phyloP scores from a whole-genome alignment of 2,797 vertebrate genomes.

The Myiotriccus ornatus region DNA sequence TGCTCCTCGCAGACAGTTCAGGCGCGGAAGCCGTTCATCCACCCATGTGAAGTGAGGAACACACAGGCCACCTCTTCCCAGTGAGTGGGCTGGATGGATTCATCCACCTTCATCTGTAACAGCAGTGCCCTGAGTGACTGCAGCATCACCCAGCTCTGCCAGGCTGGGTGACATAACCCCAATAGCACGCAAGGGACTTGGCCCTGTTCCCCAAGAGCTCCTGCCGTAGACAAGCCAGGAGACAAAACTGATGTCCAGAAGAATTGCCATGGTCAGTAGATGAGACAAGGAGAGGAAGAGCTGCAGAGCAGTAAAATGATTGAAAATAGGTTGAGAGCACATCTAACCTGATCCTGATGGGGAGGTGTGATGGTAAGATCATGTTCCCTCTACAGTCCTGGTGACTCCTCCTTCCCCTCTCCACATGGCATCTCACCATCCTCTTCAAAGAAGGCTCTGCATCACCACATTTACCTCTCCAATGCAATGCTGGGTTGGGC shows the following conservation, averaged over 20 bases:
- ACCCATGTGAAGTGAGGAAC: accelerated
- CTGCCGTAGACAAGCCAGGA: background rate
- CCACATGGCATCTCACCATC: background rate
- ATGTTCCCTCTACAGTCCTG: background rate
- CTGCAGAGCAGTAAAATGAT: background rate
- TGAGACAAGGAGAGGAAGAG: background rate
- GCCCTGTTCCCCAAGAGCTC: background rate
- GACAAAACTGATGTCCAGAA: background rate
- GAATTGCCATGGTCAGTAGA: background rate
- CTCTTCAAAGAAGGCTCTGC: background rate
- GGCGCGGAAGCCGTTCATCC: accelerated
- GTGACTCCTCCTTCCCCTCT: background rate
- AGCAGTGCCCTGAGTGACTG: background rate
- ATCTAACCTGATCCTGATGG: background rate
- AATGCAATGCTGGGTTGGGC: background rate
- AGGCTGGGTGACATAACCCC: background rate
- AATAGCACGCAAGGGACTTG: background rate
- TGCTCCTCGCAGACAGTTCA: background rate
- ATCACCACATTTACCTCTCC: background rate
- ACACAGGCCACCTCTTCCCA: background rate
- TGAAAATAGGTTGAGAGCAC: background rate
- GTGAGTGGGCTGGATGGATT: accelerated
- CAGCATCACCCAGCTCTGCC: background rate
- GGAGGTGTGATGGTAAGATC: background rate
- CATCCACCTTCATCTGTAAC: background rate